Evolutionary conservation across 1,140 invertebrate genomes (phyloP), one percentile per base, ranked within the genome.

Genomic region (Trichonephila clavipes): DNA sequence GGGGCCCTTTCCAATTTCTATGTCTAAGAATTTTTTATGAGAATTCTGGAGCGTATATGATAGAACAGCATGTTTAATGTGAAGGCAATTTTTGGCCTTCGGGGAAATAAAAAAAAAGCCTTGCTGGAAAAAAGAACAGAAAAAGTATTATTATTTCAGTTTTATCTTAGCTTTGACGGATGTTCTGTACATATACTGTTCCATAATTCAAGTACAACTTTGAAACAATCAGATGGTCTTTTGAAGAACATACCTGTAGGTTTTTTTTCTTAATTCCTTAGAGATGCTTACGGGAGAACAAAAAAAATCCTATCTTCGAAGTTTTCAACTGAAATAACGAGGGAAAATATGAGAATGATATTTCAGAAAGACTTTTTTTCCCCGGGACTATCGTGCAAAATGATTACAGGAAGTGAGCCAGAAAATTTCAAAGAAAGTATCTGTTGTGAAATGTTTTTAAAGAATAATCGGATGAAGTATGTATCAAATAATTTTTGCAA

Each of bases 141-240:
- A 24, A 85, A 28, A n/a, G 58, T 85, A 59, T 69, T 51, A 61
- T 85, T 85, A 61, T 85, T 85, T 85, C 58, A 59, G 83, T 85
- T 58, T 85, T 85, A 85, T 85, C 51, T 85, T 34, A 18, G 34
- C 51, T 85, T 85, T 85, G 83, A 85, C 51, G 44, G 21, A 61
- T 28, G 83, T 85, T 24, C 69, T 34, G 69, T 40, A 62, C 18
- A 7, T 40, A 61, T 21, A 34, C 21, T 85, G 51, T 85, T 85
- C 28, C 83, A 85, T 85, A 85, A 85, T 61, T 85, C 83, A 85
- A 14, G 51, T n/a, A 24, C 21, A 85, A 85, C 51, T 85, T 81
- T 85, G n/a, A 59, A 61, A 59, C 24, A 85, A 24, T 85, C 51
- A 85, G 83, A 59, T 85, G 21, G 28, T 59, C 2, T 61, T 59